phyloP scores from a whole-genome alignment of 2,113 vertebrate genomes.

The Naja naja region DNA sequence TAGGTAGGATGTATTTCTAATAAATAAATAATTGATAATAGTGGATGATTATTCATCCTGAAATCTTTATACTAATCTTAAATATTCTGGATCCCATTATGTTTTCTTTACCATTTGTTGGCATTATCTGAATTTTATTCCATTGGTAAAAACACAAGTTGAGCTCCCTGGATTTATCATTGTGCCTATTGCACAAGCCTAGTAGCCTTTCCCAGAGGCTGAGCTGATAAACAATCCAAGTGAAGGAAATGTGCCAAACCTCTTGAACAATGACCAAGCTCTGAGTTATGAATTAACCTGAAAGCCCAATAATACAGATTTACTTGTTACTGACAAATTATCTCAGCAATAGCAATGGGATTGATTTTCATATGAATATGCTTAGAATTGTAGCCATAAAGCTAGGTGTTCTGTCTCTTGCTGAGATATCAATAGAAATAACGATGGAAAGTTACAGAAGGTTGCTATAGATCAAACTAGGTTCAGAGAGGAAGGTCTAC shows the following conservation, averaged over 20 bases:
- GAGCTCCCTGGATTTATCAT: background rate
- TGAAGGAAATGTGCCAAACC: slow-evolving; percentile 13
- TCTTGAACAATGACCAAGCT: background rate
- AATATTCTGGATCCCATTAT: background rate
- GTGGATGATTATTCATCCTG: background rate
- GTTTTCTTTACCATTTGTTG: background rate
- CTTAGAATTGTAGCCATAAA: background rate
- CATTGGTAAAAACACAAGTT: background rate
- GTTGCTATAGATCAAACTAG: background rate
- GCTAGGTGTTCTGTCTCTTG: background rate
- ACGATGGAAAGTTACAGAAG: background rate
- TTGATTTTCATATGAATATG: background rate
- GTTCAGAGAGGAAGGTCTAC: background rate
- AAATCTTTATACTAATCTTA: no score
- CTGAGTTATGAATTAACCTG: background rate
- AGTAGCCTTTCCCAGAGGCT: background rate
- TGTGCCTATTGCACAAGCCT: background rate
- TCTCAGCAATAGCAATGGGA: background rate
- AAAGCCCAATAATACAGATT: background rate
- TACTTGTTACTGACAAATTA: background rate
- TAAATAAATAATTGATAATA: background rate
- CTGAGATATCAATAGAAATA: background rate
- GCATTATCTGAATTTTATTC: background rate
- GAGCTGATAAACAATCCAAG: background rate
- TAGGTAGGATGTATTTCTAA: background rate